Percentiles rank a stretch among this genome's conserved stretches.
These are phyloP conservation scores for Callorhinus ursinus DNA, from an alignment of 2,113 vertebrate genomes.

Conservation along the genomic window DNA sequence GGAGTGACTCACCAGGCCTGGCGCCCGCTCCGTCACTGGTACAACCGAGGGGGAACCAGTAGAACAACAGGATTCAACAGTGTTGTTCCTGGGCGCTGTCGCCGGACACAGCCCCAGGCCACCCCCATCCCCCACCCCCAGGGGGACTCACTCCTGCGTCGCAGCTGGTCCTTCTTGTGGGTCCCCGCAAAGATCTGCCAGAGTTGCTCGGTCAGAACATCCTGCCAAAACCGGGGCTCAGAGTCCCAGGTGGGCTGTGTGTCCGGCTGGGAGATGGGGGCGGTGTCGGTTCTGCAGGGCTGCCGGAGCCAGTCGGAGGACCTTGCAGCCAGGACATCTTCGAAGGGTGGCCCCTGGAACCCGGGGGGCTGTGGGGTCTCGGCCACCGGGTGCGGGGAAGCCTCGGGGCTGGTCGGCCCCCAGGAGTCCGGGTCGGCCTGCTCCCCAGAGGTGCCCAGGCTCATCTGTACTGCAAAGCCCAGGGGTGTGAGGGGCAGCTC, in stretches of 20 bases:
- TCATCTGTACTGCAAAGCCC: neutral
- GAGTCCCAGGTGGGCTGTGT: accelerated
- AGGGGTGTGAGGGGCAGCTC: accelerated
- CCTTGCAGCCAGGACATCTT: neutral
- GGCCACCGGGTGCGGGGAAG: accelerated
- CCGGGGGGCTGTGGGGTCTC: accelerated
- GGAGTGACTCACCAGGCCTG: constrained; percentile 1
- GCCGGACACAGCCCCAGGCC: accelerated
- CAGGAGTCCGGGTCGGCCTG: neutral
- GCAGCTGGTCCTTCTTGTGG: accelerated
- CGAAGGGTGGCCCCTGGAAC: neutral
- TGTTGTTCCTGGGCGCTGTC: too few species aligned
- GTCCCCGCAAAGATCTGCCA: neutral
- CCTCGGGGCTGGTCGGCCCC: neutral
- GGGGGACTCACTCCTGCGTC: neutral
- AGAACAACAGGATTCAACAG: neutral
- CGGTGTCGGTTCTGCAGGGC: accelerated
- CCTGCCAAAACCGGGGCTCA: neutral
- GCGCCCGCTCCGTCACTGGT: neutral
- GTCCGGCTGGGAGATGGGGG: accelerated
- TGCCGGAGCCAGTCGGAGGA: accelerated
- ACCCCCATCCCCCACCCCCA: accelerated
- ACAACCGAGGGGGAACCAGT: accelerated
- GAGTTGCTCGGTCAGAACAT: neutral
- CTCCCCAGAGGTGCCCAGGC: neutral